These are phyloP conservation scores for Lithobates pipiens DNA, from an alignment of 2,797 vertebrate species.

Conservation along the genomic window DNA sequence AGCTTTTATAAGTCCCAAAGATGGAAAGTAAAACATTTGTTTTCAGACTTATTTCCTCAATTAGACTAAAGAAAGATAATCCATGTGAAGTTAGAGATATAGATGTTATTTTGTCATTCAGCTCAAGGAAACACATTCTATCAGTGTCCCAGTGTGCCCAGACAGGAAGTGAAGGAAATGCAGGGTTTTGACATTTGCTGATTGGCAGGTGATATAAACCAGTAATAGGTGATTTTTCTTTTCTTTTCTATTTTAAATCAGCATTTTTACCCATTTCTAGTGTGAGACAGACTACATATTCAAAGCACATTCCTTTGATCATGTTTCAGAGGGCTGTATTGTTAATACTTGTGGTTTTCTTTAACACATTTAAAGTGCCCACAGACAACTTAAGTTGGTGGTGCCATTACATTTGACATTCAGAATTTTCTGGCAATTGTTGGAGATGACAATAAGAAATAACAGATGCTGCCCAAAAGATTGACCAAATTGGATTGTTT, in stretches of 20 bases:
- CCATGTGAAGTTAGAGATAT: constrained; percentile 71
- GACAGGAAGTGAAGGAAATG: constrained; percentile 79
- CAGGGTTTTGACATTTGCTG: constrained; percentile 74
- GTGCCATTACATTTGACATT: no score
- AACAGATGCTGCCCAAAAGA: no score
- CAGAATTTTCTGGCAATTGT: no score
- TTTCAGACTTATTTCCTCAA: constrained; percentile 60
- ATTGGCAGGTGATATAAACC: constrained; percentile 75
- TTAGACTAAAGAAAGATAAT: constrained; percentile 58
- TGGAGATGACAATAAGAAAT: no score
- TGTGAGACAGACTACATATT: constrained; percentile 8
- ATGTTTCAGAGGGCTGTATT: constrained; percentile 3
- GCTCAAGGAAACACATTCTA: constrained; percentile 77
- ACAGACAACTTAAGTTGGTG: no score
- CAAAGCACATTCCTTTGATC: constrained; percentile 46
- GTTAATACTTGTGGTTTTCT: constrained; percentile 21
- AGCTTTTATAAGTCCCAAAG: constrained; percentile 21
- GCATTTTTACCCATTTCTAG: not conserved
- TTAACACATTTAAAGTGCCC: not conserved
- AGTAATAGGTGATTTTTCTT: constrained; percentile 64
- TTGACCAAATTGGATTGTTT: no score
- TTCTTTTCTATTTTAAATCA: not conserved
- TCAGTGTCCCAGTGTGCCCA: constrained; percentile 77
- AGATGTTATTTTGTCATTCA: constrained; percentile 80
- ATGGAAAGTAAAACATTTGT: constrained; percentile 46